Evolutionary conservation across 2,888 invertebrate genomes (phyloP), one percentile per base, ranked within the genome.

Genomic region (Homarus gammarus): DNA sequence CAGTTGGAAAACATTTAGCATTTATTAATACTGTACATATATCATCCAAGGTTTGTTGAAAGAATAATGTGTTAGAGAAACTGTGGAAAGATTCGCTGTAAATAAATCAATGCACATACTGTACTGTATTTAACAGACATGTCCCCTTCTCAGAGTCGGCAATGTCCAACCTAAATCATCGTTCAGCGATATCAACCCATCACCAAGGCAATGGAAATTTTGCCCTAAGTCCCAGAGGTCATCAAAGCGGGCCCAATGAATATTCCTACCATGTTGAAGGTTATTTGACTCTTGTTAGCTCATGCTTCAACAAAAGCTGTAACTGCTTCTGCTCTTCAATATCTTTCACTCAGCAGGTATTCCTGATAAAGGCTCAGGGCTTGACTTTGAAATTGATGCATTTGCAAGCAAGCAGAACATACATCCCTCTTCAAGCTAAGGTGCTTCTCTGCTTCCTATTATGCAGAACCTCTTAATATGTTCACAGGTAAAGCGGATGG

Each of bases 401-500:
- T 40, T 75, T 75, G 75, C 75, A 75, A 75, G 75, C 36, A 75
- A 75, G 75, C 75, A 40, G 27, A 75, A 72, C n/a, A 72, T 38
- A 36, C 36, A 72, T 75, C 75, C 75, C 40, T 75, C 44, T 44
- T 44, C 38, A 40, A 68, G 82, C 82, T 49, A 82, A 70, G 22
- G 44, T 82, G 70, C 70, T 68, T 81, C 81, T 81, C 70, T 82
- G 82, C 82, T 82, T 44, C 44, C 38, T 64, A 79, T 82, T 40
- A 70, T 70, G 70, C 64, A 64, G 64, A 82, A 82, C 56, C n/a
- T 68, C 64, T 82, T 82, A 68, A 68, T 87, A 72, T 83, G 83
- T 83, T 68, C 73, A 51, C 73, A 89, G 89, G 84, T 89, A 89
- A 89, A 84, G 61, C 79, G 61, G 89, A 89, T 73, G 84, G 78